Evolutionary conservation across 35 echinoderm and acorn worm species (phyloP), one percentile per base, ranked within the genome.

Genomic region (Amphiura filiformis): DNA sequence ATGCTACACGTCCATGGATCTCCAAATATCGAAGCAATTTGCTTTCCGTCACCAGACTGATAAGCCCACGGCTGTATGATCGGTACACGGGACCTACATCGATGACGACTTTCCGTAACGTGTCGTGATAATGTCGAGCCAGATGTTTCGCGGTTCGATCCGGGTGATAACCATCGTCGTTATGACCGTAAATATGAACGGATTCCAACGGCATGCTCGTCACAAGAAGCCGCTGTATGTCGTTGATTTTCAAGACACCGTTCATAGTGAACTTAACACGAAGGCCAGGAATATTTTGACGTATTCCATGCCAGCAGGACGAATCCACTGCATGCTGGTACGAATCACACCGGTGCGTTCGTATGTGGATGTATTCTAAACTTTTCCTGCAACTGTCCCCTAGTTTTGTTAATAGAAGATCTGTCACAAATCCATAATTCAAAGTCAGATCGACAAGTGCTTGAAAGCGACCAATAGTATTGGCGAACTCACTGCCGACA

Each of bases 151-250:
- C 80, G 7, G 93, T 92, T 28, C 93, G 39, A 47, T 95, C 90
- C 2, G 94, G 94, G 35, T 92, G 94, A 79, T 92, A 95, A 1
- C 47, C 83, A 38, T 91, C 94, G 77, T 95, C 94, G 39, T 95
- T 95, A 80, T 95, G 90, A 39, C 94, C 94, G 32, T 84, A 56
- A 13, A 92, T 64, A n/a, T 83, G 65, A 26, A 95, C 65, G 56
- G 36, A 86, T 7, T 83, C 30, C 1, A 95, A 81, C 7, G 94
- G 94, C 65, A 95, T 92, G 20, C 89, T 80, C 32, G 84, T 80
- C 3, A 75, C 78, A 20, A 95, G 39, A 34, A 92, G 81, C 35
- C 87, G 76, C 37, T 95, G 82, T 9, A 95, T 88, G 41, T 91
- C 94, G 39, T 37, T 86, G 14, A 92, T 36, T n/a, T 84, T 78